phyloP scores from a whole-genome alignment of 2,113 vertebrate species.

The Eubucco bourcierii region DNA sequence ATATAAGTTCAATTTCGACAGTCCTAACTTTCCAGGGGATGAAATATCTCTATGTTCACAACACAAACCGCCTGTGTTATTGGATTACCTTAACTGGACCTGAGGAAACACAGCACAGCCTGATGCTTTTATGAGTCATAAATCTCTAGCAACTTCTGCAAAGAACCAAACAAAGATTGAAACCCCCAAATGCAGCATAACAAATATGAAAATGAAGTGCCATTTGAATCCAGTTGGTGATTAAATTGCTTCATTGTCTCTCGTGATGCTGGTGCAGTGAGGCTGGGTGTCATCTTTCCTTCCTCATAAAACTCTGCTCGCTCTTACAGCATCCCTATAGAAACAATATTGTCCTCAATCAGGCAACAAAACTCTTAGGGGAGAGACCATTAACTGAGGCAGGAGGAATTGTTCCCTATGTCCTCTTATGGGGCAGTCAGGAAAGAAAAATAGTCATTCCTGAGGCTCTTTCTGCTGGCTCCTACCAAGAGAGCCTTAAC shows the following conservation, averaged over 20 bases:
- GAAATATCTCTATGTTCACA: not conserved
- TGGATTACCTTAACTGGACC: slow-evolving; percentile 24
- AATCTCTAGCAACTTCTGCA: not conserved
- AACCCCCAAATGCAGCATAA: not conserved
- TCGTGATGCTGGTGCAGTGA: not conserved
- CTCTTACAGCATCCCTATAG: not conserved
- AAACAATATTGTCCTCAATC: not conserved
- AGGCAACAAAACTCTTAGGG: not conserved
- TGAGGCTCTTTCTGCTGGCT: slow-evolving; percentile 11
- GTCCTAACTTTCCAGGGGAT: not conserved
- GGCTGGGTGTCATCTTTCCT: not conserved
- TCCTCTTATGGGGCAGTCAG: slow-evolving; percentile 37
- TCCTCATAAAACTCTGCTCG: not conserved
- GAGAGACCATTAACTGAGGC: slow-evolving; percentile 40
- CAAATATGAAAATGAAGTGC: not conserved
- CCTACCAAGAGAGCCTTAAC: slow-evolving; percentile 56
- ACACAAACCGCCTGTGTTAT: not conserved
- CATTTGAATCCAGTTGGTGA: not conserved
- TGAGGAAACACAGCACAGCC: not conserved
- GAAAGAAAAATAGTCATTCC: slow-evolving; percentile 53
- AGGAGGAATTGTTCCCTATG: slow-evolving; percentile 2
- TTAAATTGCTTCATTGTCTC: not conserved
- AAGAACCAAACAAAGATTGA: not conserved
- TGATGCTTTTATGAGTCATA: not conserved
- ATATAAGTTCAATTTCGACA: not conserved